A percentile compares a stretch with the other conserved stretches of the same genome.
These are phyloP conservation scores for Ceratitis capitata DNA, from an alignment of 1,140 invertebrate genomes.

Conservation along the genomic window DNA sequence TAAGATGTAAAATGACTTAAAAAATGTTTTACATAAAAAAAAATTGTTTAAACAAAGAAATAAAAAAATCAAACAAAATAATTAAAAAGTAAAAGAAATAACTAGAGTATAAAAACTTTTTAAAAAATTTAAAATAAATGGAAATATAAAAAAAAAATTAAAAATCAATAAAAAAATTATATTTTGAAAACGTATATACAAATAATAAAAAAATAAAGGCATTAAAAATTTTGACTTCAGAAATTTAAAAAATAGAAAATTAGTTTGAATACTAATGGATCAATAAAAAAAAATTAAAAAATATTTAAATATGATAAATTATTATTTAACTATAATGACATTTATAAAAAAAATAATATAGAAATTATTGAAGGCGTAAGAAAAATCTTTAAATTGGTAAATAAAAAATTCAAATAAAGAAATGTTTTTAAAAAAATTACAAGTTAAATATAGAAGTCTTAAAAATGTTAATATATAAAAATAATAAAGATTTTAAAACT, in stretches of 20 bases:
- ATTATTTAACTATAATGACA: not conserved
- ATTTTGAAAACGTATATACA: too few relatives aligned
- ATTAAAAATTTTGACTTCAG: not conserved
- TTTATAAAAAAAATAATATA: not conserved
- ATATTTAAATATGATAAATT: not conserved
- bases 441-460: not conserved
- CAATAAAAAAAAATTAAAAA: not conserved
- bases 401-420: too few relatives aligned
- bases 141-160: not conserved
- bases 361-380: too few relatives aligned
- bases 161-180: not conserved
- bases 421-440: not conserved
- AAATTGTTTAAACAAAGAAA: not conserved
- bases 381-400: too few relatives aligned
- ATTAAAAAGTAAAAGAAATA: not conserved
- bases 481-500: not conserved
- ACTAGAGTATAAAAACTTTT: not conserved
- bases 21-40: not conserved
- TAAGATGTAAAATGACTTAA: too few relatives aligned
- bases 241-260: not conserved
- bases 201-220: not conserved
- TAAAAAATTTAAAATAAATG: not conserved
- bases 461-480: not conserved
- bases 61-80: not conserved
- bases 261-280: not conserved